Evolutionary conservation across 2,113 vertebrate species (phyloP).

Genomic region (Pionites leucogaster): DNA sequence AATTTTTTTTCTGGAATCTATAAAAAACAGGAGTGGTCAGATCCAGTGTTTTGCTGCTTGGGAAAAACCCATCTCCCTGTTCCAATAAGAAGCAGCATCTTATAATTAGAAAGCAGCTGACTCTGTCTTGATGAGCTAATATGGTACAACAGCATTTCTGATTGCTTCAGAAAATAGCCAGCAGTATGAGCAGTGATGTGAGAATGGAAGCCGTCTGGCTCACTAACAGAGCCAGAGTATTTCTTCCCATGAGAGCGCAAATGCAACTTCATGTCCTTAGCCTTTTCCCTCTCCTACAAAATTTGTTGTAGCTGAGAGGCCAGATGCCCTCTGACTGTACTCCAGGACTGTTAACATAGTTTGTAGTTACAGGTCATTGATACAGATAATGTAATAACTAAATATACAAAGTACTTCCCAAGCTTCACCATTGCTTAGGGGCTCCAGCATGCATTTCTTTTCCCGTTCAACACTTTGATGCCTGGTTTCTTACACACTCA

Average conservation of each 20-base stretch:
- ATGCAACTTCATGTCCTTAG: conserved; percentile 3
- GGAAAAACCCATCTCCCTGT: neutral
- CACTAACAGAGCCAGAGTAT: conserved; percentile 2
- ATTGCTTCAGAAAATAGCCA: conserved; percentile 28
- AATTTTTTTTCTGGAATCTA: neutral
- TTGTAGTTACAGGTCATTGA: neutral
- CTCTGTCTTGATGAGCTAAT: conserved; percentile 41
- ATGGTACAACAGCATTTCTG: conserved; percentile 31
- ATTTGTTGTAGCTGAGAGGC: neutral
- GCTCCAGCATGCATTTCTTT: neutral
- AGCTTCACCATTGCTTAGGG: neutral
- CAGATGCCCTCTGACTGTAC: neutral
- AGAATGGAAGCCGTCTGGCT: conserved; percentile 26
- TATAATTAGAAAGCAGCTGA: conserved; percentile 24
- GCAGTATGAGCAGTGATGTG: conserved; percentile 60
- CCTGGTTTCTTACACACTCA: neutral
- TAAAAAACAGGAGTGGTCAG: neutral
- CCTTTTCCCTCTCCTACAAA: neutral
- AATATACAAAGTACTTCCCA: neutral
- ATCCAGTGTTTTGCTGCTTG: neutral
- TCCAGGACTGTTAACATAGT: neutral
- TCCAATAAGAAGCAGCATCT: neutral
- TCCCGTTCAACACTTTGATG: neutral
- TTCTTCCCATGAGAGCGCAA: neutral
- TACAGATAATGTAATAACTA: neutral